These are phyloP conservation scores for Entomyzon cyanotis DNA, from an alignment of 2,113 vertebrate genomes.

Conservation along the genomic window DNA sequence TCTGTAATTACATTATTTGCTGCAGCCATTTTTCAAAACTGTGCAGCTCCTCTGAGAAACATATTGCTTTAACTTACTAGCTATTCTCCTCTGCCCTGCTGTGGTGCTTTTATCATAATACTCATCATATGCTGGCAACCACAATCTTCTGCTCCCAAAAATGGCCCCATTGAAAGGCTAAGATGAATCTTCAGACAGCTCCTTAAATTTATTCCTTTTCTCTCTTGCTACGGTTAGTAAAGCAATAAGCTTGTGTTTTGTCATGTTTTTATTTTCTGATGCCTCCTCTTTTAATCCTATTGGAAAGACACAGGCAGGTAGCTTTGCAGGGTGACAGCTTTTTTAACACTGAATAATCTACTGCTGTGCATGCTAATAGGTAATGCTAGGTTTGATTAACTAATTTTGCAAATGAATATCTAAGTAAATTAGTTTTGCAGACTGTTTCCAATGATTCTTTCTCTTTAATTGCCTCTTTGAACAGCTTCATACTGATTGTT, in stretches of 20 bases:
- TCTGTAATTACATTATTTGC: constrained; percentile 25
- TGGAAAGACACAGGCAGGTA: neutral
- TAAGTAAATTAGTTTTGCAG: constrained; percentile 29
- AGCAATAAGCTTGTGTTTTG: neutral
- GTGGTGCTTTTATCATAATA: constrained; percentile 45
- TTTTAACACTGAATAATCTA: constrained; percentile 31
- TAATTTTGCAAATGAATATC: constrained; percentile 41
- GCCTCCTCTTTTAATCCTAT: neutral
- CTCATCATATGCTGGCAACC: neutral
- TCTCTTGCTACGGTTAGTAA: neutral
- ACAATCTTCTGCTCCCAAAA: constrained; percentile 32
- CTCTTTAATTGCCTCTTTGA: constrained; percentile 4
- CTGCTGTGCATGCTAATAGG: constrained; percentile 19
- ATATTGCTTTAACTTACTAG: constrained; percentile 6
- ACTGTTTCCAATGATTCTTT: constrained; percentile 20
- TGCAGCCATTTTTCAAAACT: constrained; percentile 26
- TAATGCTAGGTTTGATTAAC: constrained; percentile 40
- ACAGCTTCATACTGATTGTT: constrained; percentile 1
- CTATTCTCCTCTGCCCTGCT: constrained; percentile 33
- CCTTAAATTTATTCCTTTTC: constrained; percentile 27
- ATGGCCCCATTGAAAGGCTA: constrained; percentile 11
- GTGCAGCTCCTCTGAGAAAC: neutral
- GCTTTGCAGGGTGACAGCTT: constrained; percentile 11
- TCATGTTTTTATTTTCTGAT: neutral
- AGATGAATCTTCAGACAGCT: constrained; percentile 18